These are phyloP conservation scores for Lycodopsis pacificus DNA, from an alignment of 2,797 vertebrate genomes.

Conservation along the genomic window DNA sequence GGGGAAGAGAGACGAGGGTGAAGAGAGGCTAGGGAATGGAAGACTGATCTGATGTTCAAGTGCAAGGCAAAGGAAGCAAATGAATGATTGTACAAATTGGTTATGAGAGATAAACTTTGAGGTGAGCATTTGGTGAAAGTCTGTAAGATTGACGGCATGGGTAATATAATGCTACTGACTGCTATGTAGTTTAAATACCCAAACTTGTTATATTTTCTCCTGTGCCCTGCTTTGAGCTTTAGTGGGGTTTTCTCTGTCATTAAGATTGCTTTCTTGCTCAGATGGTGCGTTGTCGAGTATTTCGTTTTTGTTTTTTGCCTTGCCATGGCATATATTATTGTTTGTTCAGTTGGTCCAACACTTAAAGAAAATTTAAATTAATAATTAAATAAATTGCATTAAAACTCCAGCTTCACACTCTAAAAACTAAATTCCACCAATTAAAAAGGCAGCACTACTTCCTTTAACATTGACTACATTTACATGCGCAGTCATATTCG, in stretches of 20 bases:
- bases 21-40: conserved; percentile 23
- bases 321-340: too few species aligned
- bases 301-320: background rate
- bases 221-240: background rate
- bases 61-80: conserved; percentile 26
- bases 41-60: conserved; percentile 38
- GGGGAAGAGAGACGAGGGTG: conserved; percentile 17
- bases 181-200: too few species aligned
- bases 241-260: background rate
- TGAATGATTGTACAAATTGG: conserved; percentile 31
- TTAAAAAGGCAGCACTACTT: too few species aligned
- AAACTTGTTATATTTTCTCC: too few species aligned
- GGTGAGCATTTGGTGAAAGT: conserved; percentile 3
- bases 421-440: too few species aligned
- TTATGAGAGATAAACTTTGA: conserved; percentile 25
- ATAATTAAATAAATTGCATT: too few species aligned
- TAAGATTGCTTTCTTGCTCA: background rate
- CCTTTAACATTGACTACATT: too few species aligned
- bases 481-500: too few species aligned
- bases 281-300: background rate
- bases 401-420: too few species aligned
- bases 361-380: too few species aligned
- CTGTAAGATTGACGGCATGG: background rate
- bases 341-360: too few species aligned
- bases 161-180: background rate